Percentiles rank a stretch among this genome's conserved stretches.
These are phyloP conservation scores for Auanema freiburgensis DNA, from an alignment of 2,888 invertebrate species.

Conservation along the genomic window DNA sequence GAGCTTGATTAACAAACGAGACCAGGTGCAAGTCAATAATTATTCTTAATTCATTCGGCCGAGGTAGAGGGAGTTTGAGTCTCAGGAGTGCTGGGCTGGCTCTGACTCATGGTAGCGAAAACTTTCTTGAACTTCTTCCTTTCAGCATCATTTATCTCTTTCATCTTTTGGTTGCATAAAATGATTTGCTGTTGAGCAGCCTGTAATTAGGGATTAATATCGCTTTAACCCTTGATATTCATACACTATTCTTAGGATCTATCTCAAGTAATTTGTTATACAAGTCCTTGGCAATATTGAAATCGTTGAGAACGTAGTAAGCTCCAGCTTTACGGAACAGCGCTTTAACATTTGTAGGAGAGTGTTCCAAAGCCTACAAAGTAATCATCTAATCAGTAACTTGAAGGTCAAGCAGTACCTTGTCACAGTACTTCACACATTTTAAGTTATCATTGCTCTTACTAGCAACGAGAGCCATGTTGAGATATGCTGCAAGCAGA, in stretches of 20 bases:
- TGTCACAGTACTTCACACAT: conserved; percentile 74
- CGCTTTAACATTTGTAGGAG: conserved; percentile 82
- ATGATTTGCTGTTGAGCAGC: conserved; percentile 66
- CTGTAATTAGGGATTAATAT: conserved; percentile 21
- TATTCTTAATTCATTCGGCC: not conserved
- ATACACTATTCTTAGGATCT: conserved; percentile 83
- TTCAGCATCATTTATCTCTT: conserved; percentile 76
- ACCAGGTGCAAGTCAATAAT: too few relatives aligned
- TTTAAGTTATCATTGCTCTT: conserved; percentile 63
- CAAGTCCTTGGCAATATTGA: conserved; percentile 77
- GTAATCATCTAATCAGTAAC: too few relatives aligned
- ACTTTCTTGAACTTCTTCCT: conserved; percentile 86
- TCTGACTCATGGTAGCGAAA: conserved; percentile 75
- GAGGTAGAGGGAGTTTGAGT: too few relatives aligned
- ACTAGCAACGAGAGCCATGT: conserved; percentile 64
- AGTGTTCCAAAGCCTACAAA: conserved; percentile 73
- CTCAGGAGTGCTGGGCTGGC: too few relatives aligned
- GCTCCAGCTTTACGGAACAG: conserved; percentile 73
- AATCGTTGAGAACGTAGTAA: conserved; percentile 71
- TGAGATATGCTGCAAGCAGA: conserved; percentile 52
- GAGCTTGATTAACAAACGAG: not conserved
- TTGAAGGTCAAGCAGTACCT: too few relatives aligned
- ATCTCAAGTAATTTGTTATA: conserved; percentile 78
- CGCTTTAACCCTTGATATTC: not conserved
- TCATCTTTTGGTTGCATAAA: conserved; percentile 75